Conservation (phyloP, 2,113 vertebrate species). For the Apteryx mantelli region DNA sequence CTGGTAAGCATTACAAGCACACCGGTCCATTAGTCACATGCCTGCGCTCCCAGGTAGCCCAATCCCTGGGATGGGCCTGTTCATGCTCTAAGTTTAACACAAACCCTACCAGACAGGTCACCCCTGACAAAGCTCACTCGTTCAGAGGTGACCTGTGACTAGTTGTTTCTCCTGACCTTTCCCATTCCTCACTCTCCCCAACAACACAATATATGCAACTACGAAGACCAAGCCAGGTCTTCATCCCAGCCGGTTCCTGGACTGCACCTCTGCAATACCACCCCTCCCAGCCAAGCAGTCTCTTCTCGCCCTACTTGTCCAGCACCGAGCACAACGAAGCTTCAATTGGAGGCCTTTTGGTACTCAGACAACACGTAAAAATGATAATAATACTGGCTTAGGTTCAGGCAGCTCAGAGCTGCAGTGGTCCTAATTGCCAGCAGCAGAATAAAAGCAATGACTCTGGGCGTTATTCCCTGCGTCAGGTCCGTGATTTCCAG, state of each 20-base stretch:
- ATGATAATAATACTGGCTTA: neutral
- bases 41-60: neutral
- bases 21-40: accelerated
- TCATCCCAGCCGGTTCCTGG: neutral
- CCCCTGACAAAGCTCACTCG: neutral
- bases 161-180: neutral
- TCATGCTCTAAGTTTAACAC: neutral
- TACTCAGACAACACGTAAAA: neutral
- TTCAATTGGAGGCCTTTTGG: neutral
- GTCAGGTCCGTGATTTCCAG: neutral
- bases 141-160: neutral
- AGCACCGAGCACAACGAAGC: neutral
- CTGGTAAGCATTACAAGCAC: neutral
- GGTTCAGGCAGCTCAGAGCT: neutral
- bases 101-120: accelerated
- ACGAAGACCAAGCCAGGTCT: neutral
- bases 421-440: neutral
- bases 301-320: neutral
- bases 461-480: neutral
- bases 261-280: neutral
- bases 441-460: neutral
- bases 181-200: neutral
- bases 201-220: neutral
- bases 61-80: neutral
- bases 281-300: neutral